Percentiles rank a stretch among this genome's conserved stretches.
Evolutionary conservation across 2,113 vertebrate genomes (phyloP).

Genomic region (Percopsis transmontana): DNA sequence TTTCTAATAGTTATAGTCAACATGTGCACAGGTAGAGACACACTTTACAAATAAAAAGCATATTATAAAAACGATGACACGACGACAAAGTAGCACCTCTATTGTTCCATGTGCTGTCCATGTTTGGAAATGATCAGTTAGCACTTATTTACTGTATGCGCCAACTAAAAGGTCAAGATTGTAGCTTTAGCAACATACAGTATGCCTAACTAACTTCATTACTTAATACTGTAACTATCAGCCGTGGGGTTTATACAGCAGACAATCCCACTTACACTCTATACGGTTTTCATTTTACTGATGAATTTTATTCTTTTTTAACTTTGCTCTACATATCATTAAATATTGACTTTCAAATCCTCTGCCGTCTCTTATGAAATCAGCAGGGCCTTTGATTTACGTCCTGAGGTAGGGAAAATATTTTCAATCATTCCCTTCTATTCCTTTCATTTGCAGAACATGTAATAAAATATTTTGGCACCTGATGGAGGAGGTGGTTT

Average conservation of each 20-base stretch:
- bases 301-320: constrained; percentile 48
- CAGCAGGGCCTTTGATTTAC: constrained; percentile 70
- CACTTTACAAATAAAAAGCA: too few species aligned
- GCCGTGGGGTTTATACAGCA: neutral
- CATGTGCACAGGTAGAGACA: too few species aligned
- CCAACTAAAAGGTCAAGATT: neutral
- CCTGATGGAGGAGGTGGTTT: constrained; percentile 49
- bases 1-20: too few species aligned
- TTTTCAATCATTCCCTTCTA: constrained; percentile 74
- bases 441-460: constrained; percentile 78
- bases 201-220: neutral
- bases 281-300: neutral
- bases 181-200: neutral
- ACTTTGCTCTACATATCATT: constrained; percentile 57
- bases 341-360: constrained; percentile 63
- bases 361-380: constrained; percentile 67
- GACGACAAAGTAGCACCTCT: too few species aligned
- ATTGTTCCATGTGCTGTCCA: too few species aligned
- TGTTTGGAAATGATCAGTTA: too few species aligned
- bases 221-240: neutral
- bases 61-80: too few species aligned
- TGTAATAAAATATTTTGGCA: constrained; percentile 70
- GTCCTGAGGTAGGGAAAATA: constrained; percentile 58
- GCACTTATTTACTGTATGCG: too few species aligned
- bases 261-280: neutral